Evolutionary conservation across 37 sponge, comb jelly and placozoan genomes (phyloP).

Genomic region (Aplysina aerophoba): DNA sequence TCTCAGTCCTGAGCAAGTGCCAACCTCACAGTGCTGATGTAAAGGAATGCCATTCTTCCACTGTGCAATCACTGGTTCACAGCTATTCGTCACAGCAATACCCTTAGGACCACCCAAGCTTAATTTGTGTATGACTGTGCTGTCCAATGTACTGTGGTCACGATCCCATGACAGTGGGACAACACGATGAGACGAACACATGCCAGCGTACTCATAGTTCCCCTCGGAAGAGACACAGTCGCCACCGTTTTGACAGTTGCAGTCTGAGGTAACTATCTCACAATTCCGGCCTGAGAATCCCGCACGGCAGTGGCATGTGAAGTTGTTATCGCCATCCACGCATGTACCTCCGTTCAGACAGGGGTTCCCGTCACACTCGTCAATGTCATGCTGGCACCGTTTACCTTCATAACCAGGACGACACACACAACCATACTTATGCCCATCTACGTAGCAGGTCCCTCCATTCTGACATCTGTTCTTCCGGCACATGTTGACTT

Average conservation of each 20-base stretch:
- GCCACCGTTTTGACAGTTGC: constrained; percentile 43
- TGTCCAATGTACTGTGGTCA: neutral
- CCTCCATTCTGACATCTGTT: constrained; percentile 57
- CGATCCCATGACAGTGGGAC: constrained; percentile 29
- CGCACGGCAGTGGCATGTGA: constrained; percentile 4
- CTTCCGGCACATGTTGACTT: constrained; percentile 37
- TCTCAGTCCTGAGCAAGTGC: neutral
- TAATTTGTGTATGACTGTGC: neutral
- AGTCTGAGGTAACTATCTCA: constrained; percentile 23
- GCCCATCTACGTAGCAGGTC: constrained; percentile 34
- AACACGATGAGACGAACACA: constrained; percentile 24
- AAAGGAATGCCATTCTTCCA: constrained; percentile 32
- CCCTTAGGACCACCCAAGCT: constrained; percentile 23
- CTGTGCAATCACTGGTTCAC: constrained; percentile 35
- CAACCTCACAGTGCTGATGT: constrained; percentile 18
- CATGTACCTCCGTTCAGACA: constrained; percentile 32
- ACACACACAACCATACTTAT: constrained; percentile 41
- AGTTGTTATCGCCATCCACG: constrained; percentile 20
- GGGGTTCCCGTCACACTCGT: constrained; percentile 27
- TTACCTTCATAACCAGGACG: constrained; percentile 18
- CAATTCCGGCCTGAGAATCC: constrained; percentile 34
- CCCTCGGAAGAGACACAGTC: constrained; percentile 20
- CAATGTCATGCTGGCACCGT: neutral
- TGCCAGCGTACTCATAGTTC: neutral
- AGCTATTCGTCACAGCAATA: constrained; percentile 7